Percentiles rank a stretch among this genome's conserved stretches.
phyloP scores from a whole-genome alignment of 2,797 vertebrate genomes.

The Myotis findleyi region DNA sequence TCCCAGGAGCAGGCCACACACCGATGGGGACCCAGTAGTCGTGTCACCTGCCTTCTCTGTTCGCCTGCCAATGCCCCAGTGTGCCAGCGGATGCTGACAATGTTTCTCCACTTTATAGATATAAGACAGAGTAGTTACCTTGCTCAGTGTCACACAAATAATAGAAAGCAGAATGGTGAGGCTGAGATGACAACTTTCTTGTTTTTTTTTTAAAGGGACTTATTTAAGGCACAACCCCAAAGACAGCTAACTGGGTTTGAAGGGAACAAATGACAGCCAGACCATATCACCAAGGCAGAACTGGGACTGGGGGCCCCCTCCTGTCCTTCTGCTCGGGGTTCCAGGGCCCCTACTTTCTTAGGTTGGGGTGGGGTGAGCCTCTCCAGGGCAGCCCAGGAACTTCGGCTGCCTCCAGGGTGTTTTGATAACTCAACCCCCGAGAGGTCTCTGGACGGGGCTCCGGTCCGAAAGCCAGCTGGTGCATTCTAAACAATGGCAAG shows the following conservation, averaged over 20 bases:
- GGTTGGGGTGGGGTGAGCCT: neutral
- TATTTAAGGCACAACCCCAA: neutral
- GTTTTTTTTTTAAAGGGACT: neutral
- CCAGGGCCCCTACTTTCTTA: neutral
- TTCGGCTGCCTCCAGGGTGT: conserved; percentile 34
- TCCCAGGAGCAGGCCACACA: neutral
- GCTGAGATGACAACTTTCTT: neutral
- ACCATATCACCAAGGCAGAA: neutral
- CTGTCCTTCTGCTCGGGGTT: neutral
- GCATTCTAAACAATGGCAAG: conserved; percentile 68
- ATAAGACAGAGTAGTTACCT: neutral
- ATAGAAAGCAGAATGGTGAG: neutral
- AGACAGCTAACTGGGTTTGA: neutral
- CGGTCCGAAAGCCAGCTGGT: conserved; percentile 73
- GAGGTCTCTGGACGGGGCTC: neutral
- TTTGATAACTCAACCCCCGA: conserved; percentile 6
- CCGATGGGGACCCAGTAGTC: neutral
- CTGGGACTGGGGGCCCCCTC: neutral
- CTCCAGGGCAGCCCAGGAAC: neutral
- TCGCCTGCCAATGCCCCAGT: neutral
- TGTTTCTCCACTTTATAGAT: neutral
- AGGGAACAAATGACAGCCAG: neutral
- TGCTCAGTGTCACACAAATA: neutral
- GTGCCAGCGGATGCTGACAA: neutral
- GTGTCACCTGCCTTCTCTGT: neutral